Conservation (phyloP, 2,888 invertebrate genomes). For the Coelogynopora nodosa region DNA sequence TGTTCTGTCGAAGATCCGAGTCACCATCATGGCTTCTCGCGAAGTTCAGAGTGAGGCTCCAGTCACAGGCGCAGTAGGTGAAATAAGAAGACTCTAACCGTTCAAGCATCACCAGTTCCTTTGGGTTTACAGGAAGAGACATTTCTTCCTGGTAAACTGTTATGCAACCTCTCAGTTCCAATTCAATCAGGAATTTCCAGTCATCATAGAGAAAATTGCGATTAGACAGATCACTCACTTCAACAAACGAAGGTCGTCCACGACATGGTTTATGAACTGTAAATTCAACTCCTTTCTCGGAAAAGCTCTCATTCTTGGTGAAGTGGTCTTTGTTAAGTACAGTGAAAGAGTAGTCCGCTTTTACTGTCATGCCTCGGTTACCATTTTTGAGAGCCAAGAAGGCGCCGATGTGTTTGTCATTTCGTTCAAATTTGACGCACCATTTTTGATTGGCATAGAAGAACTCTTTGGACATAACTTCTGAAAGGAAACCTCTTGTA, state of each 20-base stretch:
- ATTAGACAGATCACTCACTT: constrained; percentile 55
- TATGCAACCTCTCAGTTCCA: constrained; percentile 72
- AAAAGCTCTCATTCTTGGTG: constrained; percentile 75
- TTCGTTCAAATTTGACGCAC: constrained; percentile 75
- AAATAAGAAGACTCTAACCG: constrained; percentile 69
- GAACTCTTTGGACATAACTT: constrained; percentile 77
- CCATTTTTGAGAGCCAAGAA: constrained; percentile 75
- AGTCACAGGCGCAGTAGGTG: constrained; percentile 76
- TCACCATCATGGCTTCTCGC: background rate
- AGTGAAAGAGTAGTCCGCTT: constrained; percentile 75
- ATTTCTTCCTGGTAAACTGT: constrained; percentile 71
- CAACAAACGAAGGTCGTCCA: constrained; percentile 57
- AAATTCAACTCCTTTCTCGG: constrained; percentile 71
- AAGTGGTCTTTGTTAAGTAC: constrained; percentile 77
- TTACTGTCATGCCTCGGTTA: constrained; percentile 72
- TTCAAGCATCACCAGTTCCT: background rate
- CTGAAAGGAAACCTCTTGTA: constrained; percentile 73
- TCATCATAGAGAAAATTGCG: constrained; percentile 74
- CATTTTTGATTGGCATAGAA: constrained; percentile 77
- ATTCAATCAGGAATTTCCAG: constrained; percentile 75
- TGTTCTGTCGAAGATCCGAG: constrained; percentile 43
- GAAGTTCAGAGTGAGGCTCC: constrained; percentile 67
- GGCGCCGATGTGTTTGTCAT: constrained; percentile 74
- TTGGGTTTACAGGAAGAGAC: constrained; percentile 42
- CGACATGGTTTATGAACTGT: constrained; percentile 55